Conservation (phyloP, 2,888 invertebrate species). For the Drosophila demipolita region DNA sequence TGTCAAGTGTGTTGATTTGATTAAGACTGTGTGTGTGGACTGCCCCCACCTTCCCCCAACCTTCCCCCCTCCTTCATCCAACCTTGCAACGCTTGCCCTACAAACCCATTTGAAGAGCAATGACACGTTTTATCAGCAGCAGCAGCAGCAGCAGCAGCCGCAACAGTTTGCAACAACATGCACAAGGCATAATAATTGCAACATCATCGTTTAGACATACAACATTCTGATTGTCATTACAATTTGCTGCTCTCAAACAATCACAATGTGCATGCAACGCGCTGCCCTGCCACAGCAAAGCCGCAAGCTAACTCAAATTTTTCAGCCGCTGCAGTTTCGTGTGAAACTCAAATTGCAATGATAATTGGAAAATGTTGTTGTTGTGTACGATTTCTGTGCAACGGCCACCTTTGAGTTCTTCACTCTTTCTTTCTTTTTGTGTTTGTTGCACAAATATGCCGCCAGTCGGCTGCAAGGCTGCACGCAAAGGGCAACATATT, state of each 20-base stretch:
- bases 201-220: slow-evolving; percentile 19
- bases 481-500: slow-evolving; percentile 39
- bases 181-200: slow-evolving; percentile 29
- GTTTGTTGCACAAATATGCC: slow-evolving; percentile 12
- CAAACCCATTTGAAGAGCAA: slow-evolving; percentile 67
- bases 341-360: slow-evolving; percentile 59
- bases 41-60: neutral
- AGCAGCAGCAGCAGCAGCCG: neutral
- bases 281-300: slow-evolving; percentile 38
- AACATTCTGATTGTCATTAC: slow-evolving; percentile 18
- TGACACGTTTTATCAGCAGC: slow-evolving; percentile 39
- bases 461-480: slow-evolving; percentile 22
- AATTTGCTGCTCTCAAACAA: slow-evolving; percentile 31
- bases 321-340: slow-evolving; percentile 55
- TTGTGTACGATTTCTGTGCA: slow-evolving; percentile 29
- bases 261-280: slow-evolving; percentile 39
- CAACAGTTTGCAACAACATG: slow-evolving; percentile 12
- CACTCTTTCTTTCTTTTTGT: slow-evolving; percentile 1
- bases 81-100: slow-evolving; percentile 39
- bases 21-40: slow-evolving; percentile 42
- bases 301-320: slow-evolving; percentile 69
- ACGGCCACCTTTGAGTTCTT: slow-evolving; percentile 36
- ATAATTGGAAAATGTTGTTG: slow-evolving; percentile 64
- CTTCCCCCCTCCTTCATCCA: neutral
- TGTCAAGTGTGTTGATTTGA: slow-evolving; percentile 71